Evolutionary conservation across 2,888 invertebrate species (phyloP).

Genomic region (Diloba caeruleocephala): DNA sequence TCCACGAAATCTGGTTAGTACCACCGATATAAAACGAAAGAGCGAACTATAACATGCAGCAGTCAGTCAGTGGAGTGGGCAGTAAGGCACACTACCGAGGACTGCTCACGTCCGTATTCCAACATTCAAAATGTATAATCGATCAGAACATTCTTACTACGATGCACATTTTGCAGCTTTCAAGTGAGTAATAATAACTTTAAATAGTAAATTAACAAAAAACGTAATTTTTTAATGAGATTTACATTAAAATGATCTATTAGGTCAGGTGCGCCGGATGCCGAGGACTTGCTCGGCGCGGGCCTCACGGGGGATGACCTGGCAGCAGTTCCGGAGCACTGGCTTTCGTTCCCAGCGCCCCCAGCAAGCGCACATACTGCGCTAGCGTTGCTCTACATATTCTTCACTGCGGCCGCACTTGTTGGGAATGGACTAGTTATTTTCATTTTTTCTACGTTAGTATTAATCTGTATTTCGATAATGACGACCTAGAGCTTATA

Average conservation of each 20-base stretch:
- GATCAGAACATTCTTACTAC: slow-evolving; percentile 72
- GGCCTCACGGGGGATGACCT: slow-evolving; percentile 94
- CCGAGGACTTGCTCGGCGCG: slow-evolving; percentile 91
- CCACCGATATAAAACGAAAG: too few relatives aligned
- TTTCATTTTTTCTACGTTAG: slow-evolving; percentile 94
- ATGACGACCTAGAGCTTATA: too few relatives aligned
- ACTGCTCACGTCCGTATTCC: slow-evolving; percentile 74
- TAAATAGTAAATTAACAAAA: too few relatives aligned
- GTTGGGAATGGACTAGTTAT: slow-evolving; percentile 96
- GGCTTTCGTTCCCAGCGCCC: slow-evolving; percentile 94
- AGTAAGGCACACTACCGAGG: slow-evolving; percentile 79
- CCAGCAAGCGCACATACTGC: slow-evolving; percentile 94
- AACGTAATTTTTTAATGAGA: too few relatives aligned
- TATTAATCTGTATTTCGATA: slow-evolving; percentile 40
- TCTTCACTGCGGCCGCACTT: slow-evolving; percentile 92
- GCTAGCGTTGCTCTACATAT: slow-evolving; percentile 93
- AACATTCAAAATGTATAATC: slow-evolving; percentile 75
- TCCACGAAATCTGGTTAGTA: slow-evolving; percentile 82
- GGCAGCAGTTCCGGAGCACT: slow-evolving; percentile 94
- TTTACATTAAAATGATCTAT: too few relatives aligned
- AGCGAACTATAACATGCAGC: slow-evolving; percentile 60
- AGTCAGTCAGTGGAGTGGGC: slow-evolving; percentile 86
- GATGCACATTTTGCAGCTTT: slow-evolving; percentile 81
- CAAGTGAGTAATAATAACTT: slow-evolving; percentile 76
- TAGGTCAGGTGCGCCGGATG: slow-evolving; percentile 67